These are phyloP conservation scores for Agrotis segetum DNA, from an alignment of 2,888 invertebrate genomes.

Conservation along the genomic window DNA sequence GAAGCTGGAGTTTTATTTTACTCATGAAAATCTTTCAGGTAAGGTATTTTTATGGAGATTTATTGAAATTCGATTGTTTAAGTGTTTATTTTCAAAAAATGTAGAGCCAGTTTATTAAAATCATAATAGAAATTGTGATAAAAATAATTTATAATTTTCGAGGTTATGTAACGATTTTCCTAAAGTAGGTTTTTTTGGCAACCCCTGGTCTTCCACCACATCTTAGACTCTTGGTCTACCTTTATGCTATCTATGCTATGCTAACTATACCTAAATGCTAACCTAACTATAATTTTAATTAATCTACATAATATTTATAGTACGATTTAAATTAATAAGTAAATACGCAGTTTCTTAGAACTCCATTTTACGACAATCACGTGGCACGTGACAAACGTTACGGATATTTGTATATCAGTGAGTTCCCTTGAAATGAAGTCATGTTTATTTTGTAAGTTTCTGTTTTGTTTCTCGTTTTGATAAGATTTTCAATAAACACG, in stretches of 20 bases:
- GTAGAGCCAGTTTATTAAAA: no score
- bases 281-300: neutral
- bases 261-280: no score
- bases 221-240: no score
- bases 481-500: slow-evolving; percentile 34
- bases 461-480: slow-evolving; percentile 21
- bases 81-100: no score
- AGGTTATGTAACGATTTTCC: no score
- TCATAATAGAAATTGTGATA: no score
- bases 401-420: slow-evolving; percentile 4
- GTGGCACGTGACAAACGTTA: slow-evolving; percentile 34
- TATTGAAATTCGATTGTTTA: no score
- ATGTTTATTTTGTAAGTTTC: neutral
- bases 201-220: neutral
- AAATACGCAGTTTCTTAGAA: slow-evolving; percentile 38
- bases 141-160: no score
- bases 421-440: slow-evolving; percentile 14
- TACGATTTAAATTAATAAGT: slow-evolving; percentile 20
- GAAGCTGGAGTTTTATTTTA: neutral
- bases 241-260: no score
- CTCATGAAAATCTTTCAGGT: no score
- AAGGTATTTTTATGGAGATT: no score
- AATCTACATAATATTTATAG: neutral
- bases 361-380: slow-evolving; percentile 17
- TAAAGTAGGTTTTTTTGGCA: no score